Base-by-base conservation (phyloP, 2,888 invertebrate species). In the Sarcophaga carnaria region DNA sequence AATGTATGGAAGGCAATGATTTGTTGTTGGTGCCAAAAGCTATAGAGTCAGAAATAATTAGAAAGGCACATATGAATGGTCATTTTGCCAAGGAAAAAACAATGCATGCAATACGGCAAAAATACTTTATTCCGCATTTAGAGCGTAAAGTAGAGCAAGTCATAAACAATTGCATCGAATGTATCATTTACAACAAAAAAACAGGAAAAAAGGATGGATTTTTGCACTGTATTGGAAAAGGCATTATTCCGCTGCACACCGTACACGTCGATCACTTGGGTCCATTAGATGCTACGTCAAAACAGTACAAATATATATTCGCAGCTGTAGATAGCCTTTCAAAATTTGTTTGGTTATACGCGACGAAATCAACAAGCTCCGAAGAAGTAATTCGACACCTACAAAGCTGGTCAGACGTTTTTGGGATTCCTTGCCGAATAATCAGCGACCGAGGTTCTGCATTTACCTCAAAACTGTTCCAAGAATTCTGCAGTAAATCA, bases 331-430 rank as follows among this genome's bases (percentile, higher is more conserved):
- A 67, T 47, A 27, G 76, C 4, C 67, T 76, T 27, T 67, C 76
- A 12, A 76, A 76, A 47, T 76, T 77, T 37, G 37, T 60, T 4
- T 77, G 77, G 77, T 37, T 66, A 17, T 77, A 67, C 54, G 59
- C 77, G 10, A 77, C 77, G 2, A 67, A 77, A 27, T 12, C 67
- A 2, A 67, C 67, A 4, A 59, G 67, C 5, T 10, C 49, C 2
- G 77, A 77, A 12, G 77, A 67, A 20, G 67, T 67, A 4, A 12
- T 67, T 37, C n/a, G 14, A 63, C 25, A 25, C 25, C 25, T 25
- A 25, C 25, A 25, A 5, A 27, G 49, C 10, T 71, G 79, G 79
- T 20, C 70, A 5, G 12, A 70, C 3, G 22, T 22, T 2, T 79
- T 63, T 54, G 79, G 79, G 11, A 11, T 62, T 70, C 79, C 70